Percentiles rank a stretch among this genome's conserved stretches.
phyloP scores from a whole-genome alignment of 2,888 invertebrate genomes.

The Hirtodrosophila cameraria region DNA sequence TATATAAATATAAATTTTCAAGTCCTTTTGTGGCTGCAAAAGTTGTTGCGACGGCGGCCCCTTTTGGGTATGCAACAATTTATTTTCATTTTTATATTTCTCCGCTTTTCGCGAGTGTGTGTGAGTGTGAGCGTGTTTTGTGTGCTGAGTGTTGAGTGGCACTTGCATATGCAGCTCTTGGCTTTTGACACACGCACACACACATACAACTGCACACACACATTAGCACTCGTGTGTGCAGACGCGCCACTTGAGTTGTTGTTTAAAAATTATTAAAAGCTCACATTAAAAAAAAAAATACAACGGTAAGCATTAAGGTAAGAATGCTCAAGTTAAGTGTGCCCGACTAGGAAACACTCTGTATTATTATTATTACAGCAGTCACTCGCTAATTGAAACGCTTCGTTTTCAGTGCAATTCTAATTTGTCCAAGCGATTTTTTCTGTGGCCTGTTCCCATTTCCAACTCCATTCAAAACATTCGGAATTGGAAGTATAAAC shows the following conservation, averaged over 20 bases:
- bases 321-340: no score
- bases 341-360: no score
- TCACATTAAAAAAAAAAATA: constrained; percentile 12
- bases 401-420: no score
- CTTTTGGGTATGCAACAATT: constrained; percentile 61
- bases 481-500: no score
- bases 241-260: constrained; percentile 62
- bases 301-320: constrained; percentile 33
- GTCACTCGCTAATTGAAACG: no score
- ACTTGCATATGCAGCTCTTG: constrained; percentile 60
- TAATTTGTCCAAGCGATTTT: no score
- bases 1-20: no score
- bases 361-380: no score
- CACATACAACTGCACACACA: constrained; percentile 27
- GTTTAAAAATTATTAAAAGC: constrained; percentile 71
- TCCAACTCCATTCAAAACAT: no score
- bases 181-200: constrained; percentile 49
- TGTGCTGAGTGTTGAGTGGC: constrained; percentile 66
- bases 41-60: constrained; percentile 27
- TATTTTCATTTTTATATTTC: constrained; percentile 22
- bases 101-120: no score
- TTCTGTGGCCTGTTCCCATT: no score
- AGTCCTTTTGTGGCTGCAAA: constrained; percentile 60
- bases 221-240: constrained; percentile 47
- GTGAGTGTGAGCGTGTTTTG: constrained; percentile 40